phyloP scores from a whole-genome alignment of 2,797 vertebrate genomes.

The Mionectes olivaceus region DNA sequence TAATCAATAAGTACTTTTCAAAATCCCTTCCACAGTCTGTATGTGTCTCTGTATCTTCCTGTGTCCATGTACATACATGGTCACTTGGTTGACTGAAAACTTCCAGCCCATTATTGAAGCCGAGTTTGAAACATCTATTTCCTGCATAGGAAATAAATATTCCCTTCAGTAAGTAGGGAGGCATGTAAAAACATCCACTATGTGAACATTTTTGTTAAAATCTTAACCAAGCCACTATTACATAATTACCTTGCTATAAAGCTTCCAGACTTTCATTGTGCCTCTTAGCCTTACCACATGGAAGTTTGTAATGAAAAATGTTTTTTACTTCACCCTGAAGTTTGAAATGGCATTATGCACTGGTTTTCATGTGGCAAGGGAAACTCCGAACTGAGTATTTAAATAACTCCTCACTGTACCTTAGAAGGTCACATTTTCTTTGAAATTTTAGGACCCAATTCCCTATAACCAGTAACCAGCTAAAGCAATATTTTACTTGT shows the following conservation, averaged over 20 bases:
- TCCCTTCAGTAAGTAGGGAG: background rate
- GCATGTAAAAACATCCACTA: background rate
- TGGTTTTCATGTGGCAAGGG: background rate
- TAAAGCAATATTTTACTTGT: background rate
- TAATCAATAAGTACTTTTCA: background rate
- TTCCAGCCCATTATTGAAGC: background rate
- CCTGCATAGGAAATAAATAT: background rate
- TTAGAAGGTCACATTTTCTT: background rate
- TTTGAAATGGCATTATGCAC: background rate
- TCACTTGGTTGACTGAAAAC: background rate
- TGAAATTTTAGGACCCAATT: background rate
- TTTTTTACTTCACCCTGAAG: background rate
- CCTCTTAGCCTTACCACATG: background rate
- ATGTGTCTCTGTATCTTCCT: background rate
- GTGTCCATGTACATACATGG: background rate
- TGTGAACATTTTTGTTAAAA: background rate
- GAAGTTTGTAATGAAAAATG: background rate
- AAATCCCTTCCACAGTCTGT: background rate
- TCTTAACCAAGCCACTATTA: background rate
- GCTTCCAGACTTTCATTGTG: background rate
- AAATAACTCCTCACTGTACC: background rate
- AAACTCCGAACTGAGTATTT: background rate
- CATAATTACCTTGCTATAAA: background rate
- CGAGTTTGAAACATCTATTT: background rate
- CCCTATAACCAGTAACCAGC: background rate